These are phyloP conservation scores for Cassiopea xamachana DNA, from an alignment of 30 jellyfish, hydroid and myxozoan genomes.

Conservation along the genomic window DNA sequence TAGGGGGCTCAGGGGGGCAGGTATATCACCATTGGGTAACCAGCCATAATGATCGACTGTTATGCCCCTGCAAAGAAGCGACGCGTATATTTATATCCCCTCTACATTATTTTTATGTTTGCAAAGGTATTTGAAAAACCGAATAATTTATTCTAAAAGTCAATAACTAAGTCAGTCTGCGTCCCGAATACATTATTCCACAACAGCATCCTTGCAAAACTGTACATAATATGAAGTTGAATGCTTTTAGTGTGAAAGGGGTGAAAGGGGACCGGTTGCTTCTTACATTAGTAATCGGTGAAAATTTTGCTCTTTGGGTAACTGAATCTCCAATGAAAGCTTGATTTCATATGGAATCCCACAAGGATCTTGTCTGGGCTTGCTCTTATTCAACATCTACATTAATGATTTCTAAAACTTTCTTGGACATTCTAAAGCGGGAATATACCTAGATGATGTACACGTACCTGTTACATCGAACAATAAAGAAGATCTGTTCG, in stretches of 20 bases:
- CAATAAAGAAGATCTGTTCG: background rate
- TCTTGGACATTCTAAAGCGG: background rate
- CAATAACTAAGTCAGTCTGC: background rate
- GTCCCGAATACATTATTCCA: background rate
- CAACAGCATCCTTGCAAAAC: background rate
- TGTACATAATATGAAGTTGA: background rate
- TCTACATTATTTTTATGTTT: background rate
- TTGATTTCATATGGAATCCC: background rate
- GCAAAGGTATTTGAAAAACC: background rate
- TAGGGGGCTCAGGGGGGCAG: too few relatives aligned
- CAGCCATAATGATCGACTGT: too few relatives aligned
- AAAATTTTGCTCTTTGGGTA: background rate
- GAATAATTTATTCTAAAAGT: background rate
- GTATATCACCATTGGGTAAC: too few relatives aligned
- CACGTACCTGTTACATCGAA: background rate
- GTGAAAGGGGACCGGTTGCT: background rate
- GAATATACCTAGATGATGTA: background rate
- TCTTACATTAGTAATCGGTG: background rate
- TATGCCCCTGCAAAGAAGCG: too few relatives aligned
- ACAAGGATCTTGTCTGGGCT: background rate
- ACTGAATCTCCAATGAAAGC: background rate
- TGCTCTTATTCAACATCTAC: background rate
- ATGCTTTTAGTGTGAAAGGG: background rate
- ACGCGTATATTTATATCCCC: too few relatives aligned
- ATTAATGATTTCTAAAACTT: background rate